Conservation (phyloP, 1,140 invertebrate species). For the Dendroctonus ponderosae region DNA sequence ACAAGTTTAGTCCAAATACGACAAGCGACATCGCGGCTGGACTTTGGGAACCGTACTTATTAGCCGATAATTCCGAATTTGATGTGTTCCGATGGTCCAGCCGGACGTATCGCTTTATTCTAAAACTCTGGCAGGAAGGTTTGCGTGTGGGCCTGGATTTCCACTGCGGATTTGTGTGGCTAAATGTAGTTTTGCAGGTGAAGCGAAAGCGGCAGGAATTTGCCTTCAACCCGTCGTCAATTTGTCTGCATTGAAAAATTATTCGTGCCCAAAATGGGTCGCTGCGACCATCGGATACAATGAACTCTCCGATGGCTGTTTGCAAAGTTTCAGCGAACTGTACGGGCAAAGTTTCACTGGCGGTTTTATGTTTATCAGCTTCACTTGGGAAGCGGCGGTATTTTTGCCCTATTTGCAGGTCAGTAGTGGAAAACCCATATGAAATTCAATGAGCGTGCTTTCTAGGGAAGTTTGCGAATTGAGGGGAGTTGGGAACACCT, state of each 20-base stretch:
- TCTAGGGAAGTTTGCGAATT: neutral
- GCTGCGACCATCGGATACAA: conserved; percentile 59
- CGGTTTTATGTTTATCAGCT: conserved; percentile 63
- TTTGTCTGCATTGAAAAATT: conserved; percentile 54
- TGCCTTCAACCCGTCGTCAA: conserved; percentile 59
- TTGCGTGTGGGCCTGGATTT: conserved; percentile 53
- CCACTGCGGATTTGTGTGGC: conserved; percentile 44
- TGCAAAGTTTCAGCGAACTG: conserved; percentile 54
- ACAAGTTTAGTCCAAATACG: conserved; percentile 68
- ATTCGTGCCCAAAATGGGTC: conserved; percentile 54
- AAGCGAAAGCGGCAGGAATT: conserved; percentile 58
- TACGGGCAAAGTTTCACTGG: conserved; percentile 56
- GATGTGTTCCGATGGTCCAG: conserved; percentile 66
- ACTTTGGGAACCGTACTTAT: conserved; percentile 69
- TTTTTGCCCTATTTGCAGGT: conserved; percentile 59
- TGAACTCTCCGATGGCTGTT: conserved; percentile 51
- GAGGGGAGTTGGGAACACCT: neutral
- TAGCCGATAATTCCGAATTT: conserved; percentile 58
- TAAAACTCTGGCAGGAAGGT: conserved; percentile 62
- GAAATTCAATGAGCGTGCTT: neutral
- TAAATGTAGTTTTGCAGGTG: conserved; percentile 23
- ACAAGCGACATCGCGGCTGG: conserved; percentile 77
- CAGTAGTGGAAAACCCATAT: conserved; percentile 3
- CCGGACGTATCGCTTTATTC: conserved; percentile 61
- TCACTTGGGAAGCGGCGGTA: conserved; percentile 59